These are phyloP conservation scores for Urocynchramus pylzowi DNA, from an alignment of 2,113 vertebrate genomes.

Conservation along the genomic window DNA sequence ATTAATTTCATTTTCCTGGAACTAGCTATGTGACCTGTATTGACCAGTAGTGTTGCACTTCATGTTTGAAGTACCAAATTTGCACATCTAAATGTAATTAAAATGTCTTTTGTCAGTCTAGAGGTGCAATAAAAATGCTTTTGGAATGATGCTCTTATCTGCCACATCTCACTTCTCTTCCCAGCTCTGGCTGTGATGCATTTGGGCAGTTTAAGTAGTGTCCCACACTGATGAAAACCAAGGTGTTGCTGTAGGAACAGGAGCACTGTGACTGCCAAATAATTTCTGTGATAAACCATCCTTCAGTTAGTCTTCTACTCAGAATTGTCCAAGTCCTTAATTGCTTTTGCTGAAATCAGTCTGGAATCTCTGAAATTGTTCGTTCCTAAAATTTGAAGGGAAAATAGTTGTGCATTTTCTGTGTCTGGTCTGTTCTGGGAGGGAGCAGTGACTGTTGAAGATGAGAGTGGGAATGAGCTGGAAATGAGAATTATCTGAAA, in stretches of 20 bases:
- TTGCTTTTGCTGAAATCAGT: not conserved
- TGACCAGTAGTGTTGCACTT: not conserved
- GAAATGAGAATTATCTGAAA: not conserved
- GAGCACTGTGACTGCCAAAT: not conserved
- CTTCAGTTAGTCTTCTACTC: not conserved
- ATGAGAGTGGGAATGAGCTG: not conserved
- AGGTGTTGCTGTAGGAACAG: not conserved
- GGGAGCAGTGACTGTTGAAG: not conserved
- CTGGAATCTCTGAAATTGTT: not conserved
- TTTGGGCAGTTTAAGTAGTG: not conserved
- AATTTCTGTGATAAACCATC: not conserved
- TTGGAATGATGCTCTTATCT: not conserved
- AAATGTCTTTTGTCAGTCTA: not conserved
- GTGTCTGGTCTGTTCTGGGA: not conserved
- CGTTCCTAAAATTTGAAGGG: not conserved
- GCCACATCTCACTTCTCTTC: not conserved
- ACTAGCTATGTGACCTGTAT: fast-evolving
- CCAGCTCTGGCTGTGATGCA: not conserved
- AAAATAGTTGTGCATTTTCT: not conserved
- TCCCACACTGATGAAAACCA: not conserved
- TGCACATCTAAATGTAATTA: not conserved
- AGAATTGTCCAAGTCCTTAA: not conserved
- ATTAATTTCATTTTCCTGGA: not conserved
- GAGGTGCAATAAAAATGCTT: not conserved
- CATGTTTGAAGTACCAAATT: not conserved